phyloP scores from a whole-genome alignment of 2,113 vertebrate genomes.

The Halichoeres trimaculatus region DNA sequence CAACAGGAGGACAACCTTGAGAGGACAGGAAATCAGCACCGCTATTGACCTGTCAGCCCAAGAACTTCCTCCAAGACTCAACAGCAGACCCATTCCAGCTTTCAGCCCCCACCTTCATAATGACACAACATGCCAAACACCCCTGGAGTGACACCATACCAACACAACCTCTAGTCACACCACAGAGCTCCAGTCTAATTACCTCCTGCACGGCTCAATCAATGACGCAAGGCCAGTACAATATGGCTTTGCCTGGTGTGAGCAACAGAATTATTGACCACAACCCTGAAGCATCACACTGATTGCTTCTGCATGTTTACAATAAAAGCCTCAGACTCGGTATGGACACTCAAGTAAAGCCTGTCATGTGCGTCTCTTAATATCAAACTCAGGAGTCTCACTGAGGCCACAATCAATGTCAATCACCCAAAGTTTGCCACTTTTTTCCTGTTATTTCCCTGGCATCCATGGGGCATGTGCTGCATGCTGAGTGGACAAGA shows the following conservation, averaged over 20 bases:
- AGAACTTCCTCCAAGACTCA: constrained; percentile 60
- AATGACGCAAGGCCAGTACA: constrained; percentile 78
- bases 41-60: constrained; percentile 71
- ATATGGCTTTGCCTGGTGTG: constrained; percentile 64
- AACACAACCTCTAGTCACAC: constrained; percentile 66
- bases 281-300: constrained; percentile 64
- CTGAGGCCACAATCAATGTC: constrained; percentile 67
- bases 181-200: constrained; percentile 74
- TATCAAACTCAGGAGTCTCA: constrained; percentile 46
- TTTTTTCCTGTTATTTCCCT: constrained; percentile 26
- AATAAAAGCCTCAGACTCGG: constrained; percentile 52
- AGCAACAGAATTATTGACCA: constrained; percentile 74
- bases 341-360: constrained; percentile 51
- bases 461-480: neutral
- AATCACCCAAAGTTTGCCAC: constrained; percentile 61
- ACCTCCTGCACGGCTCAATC: constrained; percentile 79
- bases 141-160: constrained; percentile 70
- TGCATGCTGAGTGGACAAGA: neutral
- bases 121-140: constrained; percentile 65
- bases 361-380: constrained; percentile 50
- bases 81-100: constrained; percentile 48
- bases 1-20: constrained; percentile 68
- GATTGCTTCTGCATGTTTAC: constrained; percentile 68
- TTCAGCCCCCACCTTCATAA: constrained; percentile 35
- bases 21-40: constrained; percentile 67